Evolutionary conservation across 2,797 vertebrate species (phyloP), one percentile per base, ranked within the genome.

Genomic region (Percopsis omiscomaycus): DNA sequence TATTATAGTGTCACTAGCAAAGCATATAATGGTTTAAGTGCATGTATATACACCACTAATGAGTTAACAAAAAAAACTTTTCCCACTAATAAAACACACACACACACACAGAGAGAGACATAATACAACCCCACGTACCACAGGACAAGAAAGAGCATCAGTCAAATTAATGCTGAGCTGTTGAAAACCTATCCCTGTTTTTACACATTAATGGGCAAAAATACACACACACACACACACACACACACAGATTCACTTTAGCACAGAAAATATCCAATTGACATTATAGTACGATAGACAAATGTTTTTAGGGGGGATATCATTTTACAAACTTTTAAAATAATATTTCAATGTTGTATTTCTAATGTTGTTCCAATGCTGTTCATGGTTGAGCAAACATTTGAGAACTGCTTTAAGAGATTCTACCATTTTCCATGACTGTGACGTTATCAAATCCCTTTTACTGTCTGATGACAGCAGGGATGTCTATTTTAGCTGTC

Each of bases 141-240:
- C 75, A 71, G 50, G 72, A 71, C 80, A 68, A 82, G 61, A 55
- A 52, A 59, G 57, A 69, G 62, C 75, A 79, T 86, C 74, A 71
- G 71, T 85, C 68, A 78, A 74, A 82, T 83, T 76, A 79, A 79
- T 55, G 68, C 77, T 82, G 77, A 84, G 72, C 77, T 73, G 55
- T 72, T 82, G 82, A 75, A 83, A 81, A 80, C 48, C 45, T 74
- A 69, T 63, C 66, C 71, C 63, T 69, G 55, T 69, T 76, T 79
- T 79, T 30, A 54, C 37, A 13, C 5, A 67, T 42, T 66, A 51
- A 37, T 48, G 55, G 44, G 30, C 54, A 54, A 30, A 64, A 42
- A 64, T 46, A 61, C 50, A 63, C 48, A 62, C 60, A 52, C 49
- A 52, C 50, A 53, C 32, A 53, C 50, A 54, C 16, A 28, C 32